Conservation (phyloP, 1,140 invertebrate genomes). For the Rhopalosiphum maidis region DNA sequence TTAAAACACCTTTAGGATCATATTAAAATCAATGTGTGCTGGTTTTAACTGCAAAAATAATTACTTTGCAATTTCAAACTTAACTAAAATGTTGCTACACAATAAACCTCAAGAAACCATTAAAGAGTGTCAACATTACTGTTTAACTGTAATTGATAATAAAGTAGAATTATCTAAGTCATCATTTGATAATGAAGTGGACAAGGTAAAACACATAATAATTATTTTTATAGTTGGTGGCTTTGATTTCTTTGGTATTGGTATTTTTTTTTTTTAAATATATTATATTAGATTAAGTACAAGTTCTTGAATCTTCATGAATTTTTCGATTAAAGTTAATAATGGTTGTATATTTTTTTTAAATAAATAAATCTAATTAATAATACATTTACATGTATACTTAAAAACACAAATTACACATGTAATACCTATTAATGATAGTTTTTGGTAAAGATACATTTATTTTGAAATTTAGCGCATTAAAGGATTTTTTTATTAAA, state of each 20-base stretch:
- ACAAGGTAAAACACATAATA: background rate
- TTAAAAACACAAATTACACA: no score
- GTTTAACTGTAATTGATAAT: constrained; percentile 12
- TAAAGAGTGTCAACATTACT: constrained; percentile 41
- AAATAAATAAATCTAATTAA: no score
- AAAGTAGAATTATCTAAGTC: constrained; percentile 36
- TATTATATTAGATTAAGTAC: background rate
- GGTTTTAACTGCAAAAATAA: constrained; percentile 51
- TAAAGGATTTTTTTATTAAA: no score
- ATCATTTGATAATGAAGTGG: constrained; percentile 18
- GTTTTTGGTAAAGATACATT: background rate
- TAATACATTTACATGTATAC: no score
- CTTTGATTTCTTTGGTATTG: background rate
- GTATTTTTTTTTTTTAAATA: background rate
- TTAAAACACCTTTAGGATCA: background rate
- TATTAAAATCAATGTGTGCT: constrained; percentile 18
- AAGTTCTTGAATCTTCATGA: background rate
- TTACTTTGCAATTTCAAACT: constrained; percentile 16
- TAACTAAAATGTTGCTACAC: constrained; percentile 23
- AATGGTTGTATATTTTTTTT: no score
- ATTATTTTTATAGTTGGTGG: background rate
- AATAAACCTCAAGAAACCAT: background rate
- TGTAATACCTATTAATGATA: background rate
- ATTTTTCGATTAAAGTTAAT: background rate
- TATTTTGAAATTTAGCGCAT: no score